Conservation (phyloP, 2,888 invertebrate genomes). For the Drosophila phalerata region DNA sequence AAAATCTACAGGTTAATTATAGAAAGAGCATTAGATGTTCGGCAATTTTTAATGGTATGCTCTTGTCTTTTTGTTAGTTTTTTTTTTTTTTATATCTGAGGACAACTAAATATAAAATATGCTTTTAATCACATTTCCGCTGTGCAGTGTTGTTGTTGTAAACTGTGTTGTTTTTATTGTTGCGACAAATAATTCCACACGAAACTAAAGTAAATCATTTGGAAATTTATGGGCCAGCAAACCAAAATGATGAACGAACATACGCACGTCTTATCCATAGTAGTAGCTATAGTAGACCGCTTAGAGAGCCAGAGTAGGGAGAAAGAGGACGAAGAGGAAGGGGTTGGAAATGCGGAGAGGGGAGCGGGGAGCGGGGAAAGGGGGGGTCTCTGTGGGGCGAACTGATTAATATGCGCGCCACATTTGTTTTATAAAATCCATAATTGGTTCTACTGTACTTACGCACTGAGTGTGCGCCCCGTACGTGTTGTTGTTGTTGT, state of each 20-base stretch:
- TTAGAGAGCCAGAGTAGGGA: background rate
- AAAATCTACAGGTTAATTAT: background rate
- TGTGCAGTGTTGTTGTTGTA: constrained; percentile 33
- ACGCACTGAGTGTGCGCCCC: constrained; percentile 75
- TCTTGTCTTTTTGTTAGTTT: constrained; percentile 12
- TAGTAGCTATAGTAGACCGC: constrained; percentile 24
- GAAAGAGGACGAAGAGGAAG: background rate
- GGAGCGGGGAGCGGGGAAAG: background rate
- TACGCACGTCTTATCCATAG: constrained; percentile 49
- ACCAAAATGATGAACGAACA: constrained; percentile 61
- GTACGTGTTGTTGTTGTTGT: constrained; percentile 27
- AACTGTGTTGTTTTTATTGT: constrained; percentile 38
- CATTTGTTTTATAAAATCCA: constrained; percentile 85
- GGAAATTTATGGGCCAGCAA: constrained; percentile 78
- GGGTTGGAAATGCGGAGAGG: background rate
- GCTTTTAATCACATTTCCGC: constrained; percentile 82
- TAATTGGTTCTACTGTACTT: constrained; percentile 85
- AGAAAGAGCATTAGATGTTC: constrained; percentile 18
- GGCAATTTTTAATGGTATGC: background rate
- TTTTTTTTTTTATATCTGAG: constrained; percentile 41
- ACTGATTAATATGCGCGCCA: constrained; percentile 78
- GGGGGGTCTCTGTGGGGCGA: constrained; percentile 38
- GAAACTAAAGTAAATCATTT: constrained; percentile 84
- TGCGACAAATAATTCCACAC: constrained; percentile 80
- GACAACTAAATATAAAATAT: constrained; percentile 76